Evolutionary conservation across 2,888 invertebrate species (phyloP), one percentile per base, ranked within the genome.

Genomic region (Amorpha juglandis): DNA sequence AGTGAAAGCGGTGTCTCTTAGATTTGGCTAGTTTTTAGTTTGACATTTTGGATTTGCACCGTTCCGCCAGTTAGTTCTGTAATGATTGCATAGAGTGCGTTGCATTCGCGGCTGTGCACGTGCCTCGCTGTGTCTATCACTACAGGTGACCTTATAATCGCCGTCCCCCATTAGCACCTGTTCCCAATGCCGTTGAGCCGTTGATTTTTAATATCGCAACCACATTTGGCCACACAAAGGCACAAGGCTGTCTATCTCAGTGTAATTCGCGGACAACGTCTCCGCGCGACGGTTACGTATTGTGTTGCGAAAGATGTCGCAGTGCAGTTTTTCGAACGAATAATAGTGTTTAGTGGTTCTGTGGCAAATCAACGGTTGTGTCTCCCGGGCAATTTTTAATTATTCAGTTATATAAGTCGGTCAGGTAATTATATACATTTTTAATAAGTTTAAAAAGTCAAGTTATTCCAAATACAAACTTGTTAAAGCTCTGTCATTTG

Each of bases 271-370:
- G 68, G 65, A 75, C 70, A 71, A 67, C 74, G 69, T 78, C 80
- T 79, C 73, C 70, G 65, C 66, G 65, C 69, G 79, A 78, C 83
- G 79, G 84, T 84, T 80, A 80, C 75, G 77, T 75, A 68, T 77
- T 78, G 74, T 75, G 76, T 78, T 79, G 74, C 72, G 70, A 74
- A 75, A 78, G 71, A 68, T 67, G 68, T 69, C 66, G 62, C 50
- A 68, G 69, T 74, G 74, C 65, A 73, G 70, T 68, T 75, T 75
- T 78, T 64, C 65, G 35, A 48, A 64, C 45, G 73, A 74, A 69
- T 76, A 78, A 78, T 76, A 74, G 78, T 78, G 70, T 74, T 74
- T 68, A 74, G 48, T 77, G 76, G 68, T 72, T 81, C 71, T 73
- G 73, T 77, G 77, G 75, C 74, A 64, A 76, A 75, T 78, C 68